Evolutionary conservation across 1,140 invertebrate species (phyloP), one percentile per base, ranked within the genome.

Genomic region (Cyphomyrmex costatus): DNA sequence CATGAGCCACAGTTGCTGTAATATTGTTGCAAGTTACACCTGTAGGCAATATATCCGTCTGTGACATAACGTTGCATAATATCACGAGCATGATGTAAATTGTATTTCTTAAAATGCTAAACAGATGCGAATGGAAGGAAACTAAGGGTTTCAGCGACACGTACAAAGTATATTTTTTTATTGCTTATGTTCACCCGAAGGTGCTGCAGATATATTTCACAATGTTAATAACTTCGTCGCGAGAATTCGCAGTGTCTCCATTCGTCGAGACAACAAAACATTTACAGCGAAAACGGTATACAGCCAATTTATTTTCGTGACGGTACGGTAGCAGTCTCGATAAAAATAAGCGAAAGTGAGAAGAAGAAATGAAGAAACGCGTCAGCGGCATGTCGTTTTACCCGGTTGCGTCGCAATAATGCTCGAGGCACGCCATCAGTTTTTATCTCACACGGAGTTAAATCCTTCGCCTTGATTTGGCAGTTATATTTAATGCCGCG

Each of bases 371-470:
- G 27, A 63, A 73, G 68, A 14, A 33, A 88, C 42, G 86, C 88
- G 88, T 88, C 85, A 78, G 60, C 58, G 58, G 76, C 85, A 88
- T 87, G 79, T 85, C 86, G 89, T 77, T 84, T 66, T 79, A 73
- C 6, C 78, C 61, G 70, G 83, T 76, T 65, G 56, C 49, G 42
- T 58, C 33, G 53, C 87, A 86, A 89, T 91, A 88, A 91, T 82
- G 85, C 30, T 33, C 66, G 49, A 33, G 87, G 87, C 77, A 58
- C 61, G 24, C 71, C 89, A 86, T 91, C 88, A 51, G 79, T 92
- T 92, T 91, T 93, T 90, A 92, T 92, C 91, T 90, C 89, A 70
- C 7, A 14, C 49, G 16, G 60, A 78, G 88, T 91, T 92, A 91
- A 91, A 88, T 86, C 85, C 58, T 79, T 36, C 27, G 30, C 24